Percentiles rank a stretch among this genome's conserved stretches.
Conservation (phyloP, 35 echinoderm and acorn worm species). For the Lytechinus variegatus region DNA sequence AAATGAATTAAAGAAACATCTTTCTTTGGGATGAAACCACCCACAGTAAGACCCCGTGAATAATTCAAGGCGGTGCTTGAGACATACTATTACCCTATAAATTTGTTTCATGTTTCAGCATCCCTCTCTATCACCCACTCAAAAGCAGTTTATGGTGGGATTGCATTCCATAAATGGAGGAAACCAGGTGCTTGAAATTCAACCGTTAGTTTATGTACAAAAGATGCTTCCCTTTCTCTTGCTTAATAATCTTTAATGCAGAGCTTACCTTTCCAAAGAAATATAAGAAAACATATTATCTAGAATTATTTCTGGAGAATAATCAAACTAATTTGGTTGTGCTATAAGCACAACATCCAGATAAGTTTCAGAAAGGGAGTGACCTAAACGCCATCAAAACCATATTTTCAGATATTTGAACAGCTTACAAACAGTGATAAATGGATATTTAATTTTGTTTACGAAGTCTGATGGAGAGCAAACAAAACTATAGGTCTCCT, state of each 20-base stretch:
- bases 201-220: neutral
- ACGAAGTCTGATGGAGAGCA: too few species aligned
- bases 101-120: conserved; percentile 4
- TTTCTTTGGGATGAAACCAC: neutral
- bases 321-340: neutral
- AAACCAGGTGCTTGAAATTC: neutral
- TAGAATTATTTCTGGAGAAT: neutral
- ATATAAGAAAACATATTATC: neutral
- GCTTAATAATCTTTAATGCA: neutral
- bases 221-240: neutral
- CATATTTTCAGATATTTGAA: neutral
- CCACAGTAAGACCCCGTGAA: neutral
- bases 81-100: neutral
- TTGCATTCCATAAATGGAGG: neutral
- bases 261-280: neutral
- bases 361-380: neutral
- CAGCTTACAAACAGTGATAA: too few species aligned
- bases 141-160: neutral
- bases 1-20: neutral
- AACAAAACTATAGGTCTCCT: too few species aligned
- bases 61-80: neutral
- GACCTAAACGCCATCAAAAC: neutral
- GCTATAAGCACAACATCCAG: neutral
- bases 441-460: too few species aligned
- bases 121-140: neutral